Conservation (phyloP, 2,888 invertebrate genomes). For the Lysandra coridon region DNA sequence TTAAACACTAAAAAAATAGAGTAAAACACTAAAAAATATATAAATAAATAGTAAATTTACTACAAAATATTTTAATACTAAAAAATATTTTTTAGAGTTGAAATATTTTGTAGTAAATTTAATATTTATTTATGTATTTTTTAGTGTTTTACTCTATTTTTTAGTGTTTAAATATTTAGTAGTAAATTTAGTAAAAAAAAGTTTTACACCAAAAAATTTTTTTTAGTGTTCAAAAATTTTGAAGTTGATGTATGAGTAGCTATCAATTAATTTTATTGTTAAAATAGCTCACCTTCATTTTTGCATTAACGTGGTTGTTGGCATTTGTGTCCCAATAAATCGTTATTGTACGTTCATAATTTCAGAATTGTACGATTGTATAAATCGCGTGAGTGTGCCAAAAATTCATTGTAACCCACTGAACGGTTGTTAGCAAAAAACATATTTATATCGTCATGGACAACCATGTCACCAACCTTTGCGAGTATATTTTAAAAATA, state of each 20-base stretch:
- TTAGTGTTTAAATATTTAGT: too few relatives aligned
- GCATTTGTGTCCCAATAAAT: slow-evolving; percentile 13
- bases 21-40: too few relatives aligned
- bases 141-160: too few relatives aligned
- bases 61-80: too few relatives aligned
- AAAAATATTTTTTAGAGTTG: too few relatives aligned
- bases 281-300: not conserved
- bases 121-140: too few relatives aligned
- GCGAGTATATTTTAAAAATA: slow-evolving; percentile 26
- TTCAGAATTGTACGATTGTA: slow-evolving; percentile 7
- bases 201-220: too few relatives aligned
- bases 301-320: not conserved
- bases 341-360: not conserved
- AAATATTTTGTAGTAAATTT: too few relatives aligned
- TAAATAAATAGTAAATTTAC: too few relatives aligned
- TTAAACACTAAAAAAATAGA: too few relatives aligned
- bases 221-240: too few relatives aligned
- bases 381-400: slow-evolving; percentile 19
- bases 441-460: slow-evolving; percentile 26
- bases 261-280: not conserved
- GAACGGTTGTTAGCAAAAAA: slow-evolving; percentile 23
- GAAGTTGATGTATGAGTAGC: not conserved
- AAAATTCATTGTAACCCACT: not conserved
- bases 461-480: slow-evolving; percentile 28
- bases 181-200: too few relatives aligned